These are phyloP conservation scores for Columba janthina DNA, from an alignment of 2,113 vertebrate species.

Conservation along the genomic window DNA sequence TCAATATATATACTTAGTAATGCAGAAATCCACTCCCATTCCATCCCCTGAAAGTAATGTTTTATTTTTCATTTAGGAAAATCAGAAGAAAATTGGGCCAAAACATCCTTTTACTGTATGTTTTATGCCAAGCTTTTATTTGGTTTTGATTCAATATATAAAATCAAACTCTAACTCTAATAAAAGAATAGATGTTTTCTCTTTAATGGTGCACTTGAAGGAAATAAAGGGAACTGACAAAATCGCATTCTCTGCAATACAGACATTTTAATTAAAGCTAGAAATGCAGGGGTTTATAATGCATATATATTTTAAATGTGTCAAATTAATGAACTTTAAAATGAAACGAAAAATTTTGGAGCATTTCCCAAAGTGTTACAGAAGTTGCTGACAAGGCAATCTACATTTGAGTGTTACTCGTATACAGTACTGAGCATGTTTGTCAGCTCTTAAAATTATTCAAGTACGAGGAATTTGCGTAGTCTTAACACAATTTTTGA, in stretches of 20 bases:
- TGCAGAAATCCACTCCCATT: neutral
- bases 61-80: neutral
- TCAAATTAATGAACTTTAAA: conserved; percentile 17
- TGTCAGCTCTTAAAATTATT: conserved; percentile 12
- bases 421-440: neutral
- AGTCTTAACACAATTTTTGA: neutral
- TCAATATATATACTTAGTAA: neutral
- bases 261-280: neutral
- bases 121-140: neutral
- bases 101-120: neutral
- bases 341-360: neutral
- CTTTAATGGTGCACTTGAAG: neutral
- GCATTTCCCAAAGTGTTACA: neutral
- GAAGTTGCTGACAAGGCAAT: conserved; percentile 18
- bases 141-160: neutral
- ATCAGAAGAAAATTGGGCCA: neutral
- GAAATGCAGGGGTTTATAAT: neutral
- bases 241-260: neutral
- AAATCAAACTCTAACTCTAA: neutral
- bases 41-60: neutral
- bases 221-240: neutral
- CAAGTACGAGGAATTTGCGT: neutral
- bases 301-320: neutral
- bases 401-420: neutral
- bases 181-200: neutral